Conservation (phyloP, 2,888 invertebrate genomes). For the Galerucella nymphaeae region DNA sequence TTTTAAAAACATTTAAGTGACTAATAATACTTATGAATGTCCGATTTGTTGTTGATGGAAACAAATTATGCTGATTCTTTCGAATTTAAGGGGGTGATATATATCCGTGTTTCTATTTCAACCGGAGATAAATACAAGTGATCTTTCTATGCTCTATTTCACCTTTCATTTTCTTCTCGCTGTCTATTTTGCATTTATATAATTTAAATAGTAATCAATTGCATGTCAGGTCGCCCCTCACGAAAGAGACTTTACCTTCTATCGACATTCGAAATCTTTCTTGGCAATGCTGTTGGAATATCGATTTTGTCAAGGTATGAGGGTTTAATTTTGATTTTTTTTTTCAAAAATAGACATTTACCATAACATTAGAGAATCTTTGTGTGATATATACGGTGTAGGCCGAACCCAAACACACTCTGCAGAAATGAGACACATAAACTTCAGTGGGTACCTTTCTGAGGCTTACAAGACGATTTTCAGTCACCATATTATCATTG, state of each 20-base stretch:
- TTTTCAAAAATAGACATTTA: too few relatives aligned
- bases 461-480: too few relatives aligned
- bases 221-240: constrained; percentile 6
- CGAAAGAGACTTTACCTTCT: constrained; percentile 11
- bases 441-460: too few relatives aligned
- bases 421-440: too few relatives aligned
- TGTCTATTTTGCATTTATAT: constrained; percentile 25
- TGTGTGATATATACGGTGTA: too few relatives aligned
- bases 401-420: too few relatives aligned
- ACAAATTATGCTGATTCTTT: constrained; percentile 8
- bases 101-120: constrained; percentile 4
- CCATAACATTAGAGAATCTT: too few relatives aligned
- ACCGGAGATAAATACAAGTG: constrained; percentile 13
- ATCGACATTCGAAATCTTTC: constrained; percentile 11
- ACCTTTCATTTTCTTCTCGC: constrained; percentile 26
- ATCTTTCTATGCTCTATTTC: constrained; percentile 20
- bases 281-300: background rate
- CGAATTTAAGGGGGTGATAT: background rate
- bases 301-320: background rate
- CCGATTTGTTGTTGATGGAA: background rate
- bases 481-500: too few relatives aligned
- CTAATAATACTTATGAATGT: background rate
- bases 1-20: too few relatives aligned
- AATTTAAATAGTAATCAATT: constrained; percentile 20
- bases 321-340: background rate